These are phyloP conservation scores for Bedellia somnulentella DNA, from an alignment of 2,888 invertebrate species.

Conservation along the genomic window DNA sequence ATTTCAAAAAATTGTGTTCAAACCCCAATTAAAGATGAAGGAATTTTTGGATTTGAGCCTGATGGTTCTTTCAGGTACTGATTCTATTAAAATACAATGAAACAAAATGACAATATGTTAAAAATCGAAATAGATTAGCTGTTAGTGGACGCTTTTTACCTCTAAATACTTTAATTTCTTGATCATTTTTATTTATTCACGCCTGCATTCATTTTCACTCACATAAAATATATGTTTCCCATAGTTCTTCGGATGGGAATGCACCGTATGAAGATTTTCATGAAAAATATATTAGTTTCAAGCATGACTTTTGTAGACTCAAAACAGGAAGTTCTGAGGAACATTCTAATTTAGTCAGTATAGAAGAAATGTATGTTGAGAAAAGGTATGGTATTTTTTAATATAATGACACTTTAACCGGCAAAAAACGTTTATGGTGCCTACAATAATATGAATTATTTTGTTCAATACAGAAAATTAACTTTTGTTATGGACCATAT, in stretches of 20 bases:
- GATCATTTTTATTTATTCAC: too few species aligned
- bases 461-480: slow-evolving; percentile 30
- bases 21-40: slow-evolving; percentile 63
- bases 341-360: slow-evolving; percentile 19
- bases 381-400: slow-evolving; percentile 28
- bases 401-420: too few species aligned
- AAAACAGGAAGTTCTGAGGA: slow-evolving; percentile 75
- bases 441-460: too few species aligned
- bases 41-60: slow-evolving; percentile 56
- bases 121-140: too few species aligned
- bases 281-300: slow-evolving; percentile 74
- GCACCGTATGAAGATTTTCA: slow-evolving; percentile 75
- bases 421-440: too few species aligned
- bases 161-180: too few species aligned
- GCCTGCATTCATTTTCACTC: background rate
- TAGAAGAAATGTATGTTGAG: slow-evolving; percentile 23
- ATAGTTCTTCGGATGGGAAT: slow-evolving; percentile 60
- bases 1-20: slow-evolving; percentile 53
- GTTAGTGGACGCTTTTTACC: too few species aligned
- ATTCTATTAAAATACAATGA: too few species aligned
- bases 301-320: slow-evolving; percentile 73
- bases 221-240: slow-evolving; percentile 8
- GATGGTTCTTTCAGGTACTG: slow-evolving; percentile 58
- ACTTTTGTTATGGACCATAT: background rate
- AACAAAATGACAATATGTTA: too few species aligned